A percentile compares a stretch with the other conserved stretches of the same genome.
These are phyloP conservation scores for Latrodectus hesperus DNA, from an alignment of 2,888 invertebrate species.

Conservation along the genomic window DNA sequence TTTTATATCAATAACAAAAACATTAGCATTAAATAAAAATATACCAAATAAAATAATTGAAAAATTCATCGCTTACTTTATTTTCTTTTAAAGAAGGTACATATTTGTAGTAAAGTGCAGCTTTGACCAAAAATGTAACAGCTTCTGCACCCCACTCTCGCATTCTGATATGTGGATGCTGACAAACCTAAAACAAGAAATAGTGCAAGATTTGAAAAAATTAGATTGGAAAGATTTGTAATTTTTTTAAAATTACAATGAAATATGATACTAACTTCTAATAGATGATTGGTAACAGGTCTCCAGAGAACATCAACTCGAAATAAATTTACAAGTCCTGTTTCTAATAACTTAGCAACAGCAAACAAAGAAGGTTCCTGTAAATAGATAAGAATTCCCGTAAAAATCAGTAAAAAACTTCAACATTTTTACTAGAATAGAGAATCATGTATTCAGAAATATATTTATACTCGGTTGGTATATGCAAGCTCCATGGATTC, in stretches of 20 bases:
- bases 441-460: neutral
- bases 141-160: slow-evolving; percentile 98
- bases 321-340: slow-evolving; percentile 93
- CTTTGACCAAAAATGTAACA: slow-evolving; percentile 92
- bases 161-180: slow-evolving; percentile 95
- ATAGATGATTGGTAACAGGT: slow-evolving; percentile 90
- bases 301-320: slow-evolving; percentile 96
- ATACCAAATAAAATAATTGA: neutral
- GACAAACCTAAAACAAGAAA: slow-evolving; percentile 81
- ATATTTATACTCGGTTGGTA: slow-evolving; percentile 84
- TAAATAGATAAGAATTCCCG: slow-evolving; percentile 23
- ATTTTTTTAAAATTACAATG: too few species aligned
- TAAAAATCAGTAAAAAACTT: neutral
- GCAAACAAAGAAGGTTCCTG: slow-evolving; percentile 97
- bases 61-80: slow-evolving; percentile 79
- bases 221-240: neutral
- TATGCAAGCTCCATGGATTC: slow-evolving; percentile 98
- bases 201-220: neutral
- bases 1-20: neutral
- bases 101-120: slow-evolving; percentile 90
- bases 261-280: slow-evolving; percentile 38
- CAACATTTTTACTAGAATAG: neutral
- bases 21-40: neutral
- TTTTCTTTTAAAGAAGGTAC: slow-evolving; percentile 87
- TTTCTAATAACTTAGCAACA: slow-evolving; percentile 98